Evolutionary conservation across 1,140 invertebrate species (phyloP), one percentile per base, ranked within the genome.

Genomic region (Musca domestica): DNA sequence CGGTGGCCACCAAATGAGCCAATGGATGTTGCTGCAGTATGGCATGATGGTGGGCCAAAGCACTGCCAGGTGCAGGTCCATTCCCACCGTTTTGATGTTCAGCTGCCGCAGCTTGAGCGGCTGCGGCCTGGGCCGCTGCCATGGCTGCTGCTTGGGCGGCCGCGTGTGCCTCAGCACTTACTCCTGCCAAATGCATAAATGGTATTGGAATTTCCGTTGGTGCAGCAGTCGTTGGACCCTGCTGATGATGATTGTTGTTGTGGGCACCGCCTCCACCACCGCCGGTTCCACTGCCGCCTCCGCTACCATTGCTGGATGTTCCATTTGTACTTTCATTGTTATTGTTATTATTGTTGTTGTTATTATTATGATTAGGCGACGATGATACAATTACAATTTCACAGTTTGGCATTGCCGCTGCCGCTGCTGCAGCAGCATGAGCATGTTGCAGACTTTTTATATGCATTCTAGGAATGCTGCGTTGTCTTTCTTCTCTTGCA

Each of bases 371-470:
- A 56, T 80, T 78, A 49, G 77, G 74, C 70, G 79, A 76, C 19
- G 77, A 71, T 68, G 77, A 69, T 70, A 80, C 78, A 71, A 80
- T 80, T 52, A 80, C 78, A 69, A 80, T 80, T 69, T 80, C 78
- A 70, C 78, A 80, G 73, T 80, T 80, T 64, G 74, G 75, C 77
- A 80, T 80, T 56, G 77, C 72, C 67, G 78, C 76, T 52, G 77
- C 74, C 64, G 77, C 77, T 64, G 75, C 67, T 61, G 56, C 56
- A 61, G 76, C 76, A 54, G 74, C 72, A 74, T 80, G 77, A 70
- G 77, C 77, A 71, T 80, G 77, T 68, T 78, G 77, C 73, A 80
- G 71, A 65, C 70, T 80, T 71, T 80, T 80, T 70, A 80, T 80
- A 74, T 80, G 77, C 77, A 80, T 80, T 74, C 22, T 48, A 61